A percentile compares a stretch with the other conserved stretches of the same genome.
These are phyloP conservation scores for Brachionus manjavacas DNA, from an alignment of 1,140 invertebrate genomes.

Conservation along the genomic window DNA sequence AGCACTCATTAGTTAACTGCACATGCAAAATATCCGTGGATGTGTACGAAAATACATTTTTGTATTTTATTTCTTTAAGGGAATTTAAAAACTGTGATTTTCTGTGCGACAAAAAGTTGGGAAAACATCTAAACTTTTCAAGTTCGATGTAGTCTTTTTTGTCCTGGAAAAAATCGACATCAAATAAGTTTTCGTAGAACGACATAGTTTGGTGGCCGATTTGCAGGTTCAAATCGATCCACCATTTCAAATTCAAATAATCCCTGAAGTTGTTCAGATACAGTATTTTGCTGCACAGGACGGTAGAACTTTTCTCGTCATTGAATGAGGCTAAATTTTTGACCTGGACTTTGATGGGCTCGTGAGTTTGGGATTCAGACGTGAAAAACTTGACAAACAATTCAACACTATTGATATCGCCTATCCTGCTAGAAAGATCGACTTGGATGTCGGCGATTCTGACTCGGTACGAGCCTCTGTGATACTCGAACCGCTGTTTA, in stretches of 20 bases:
- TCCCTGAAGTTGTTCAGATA: not conserved
- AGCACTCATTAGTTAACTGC: slow-evolving; percentile 19
- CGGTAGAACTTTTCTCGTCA: not conserved
- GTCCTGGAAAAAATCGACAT: not conserved
- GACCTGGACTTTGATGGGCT: not conserved
- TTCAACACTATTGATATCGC: not conserved
- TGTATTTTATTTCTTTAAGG: not conserved
- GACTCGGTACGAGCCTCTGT: not conserved
- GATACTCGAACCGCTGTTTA: not conserved
- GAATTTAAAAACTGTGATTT: not conserved
- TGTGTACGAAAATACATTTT: not conserved
- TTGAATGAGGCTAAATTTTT: not conserved
- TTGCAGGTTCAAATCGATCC: not conserved
- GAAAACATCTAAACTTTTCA: slow-evolving; percentile 18
- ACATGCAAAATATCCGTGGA: slow-evolving; percentile 10
- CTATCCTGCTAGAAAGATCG: not conserved
- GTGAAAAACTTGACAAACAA: not conserved
- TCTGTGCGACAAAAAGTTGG: not conserved
- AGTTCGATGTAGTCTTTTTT: not conserved
- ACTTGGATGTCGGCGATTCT: not conserved
- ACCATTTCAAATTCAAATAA: not conserved
- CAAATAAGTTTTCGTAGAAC: not conserved
- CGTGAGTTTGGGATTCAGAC: not conserved
- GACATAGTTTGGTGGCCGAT: not conserved
- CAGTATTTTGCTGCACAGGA: slow-evolving; percentile 3